Evolutionary conservation across 2,113 vertebrate genomes (phyloP), one percentile per base, ranked within the genome.

Genomic region (Patagioenas fasciata): DNA sequence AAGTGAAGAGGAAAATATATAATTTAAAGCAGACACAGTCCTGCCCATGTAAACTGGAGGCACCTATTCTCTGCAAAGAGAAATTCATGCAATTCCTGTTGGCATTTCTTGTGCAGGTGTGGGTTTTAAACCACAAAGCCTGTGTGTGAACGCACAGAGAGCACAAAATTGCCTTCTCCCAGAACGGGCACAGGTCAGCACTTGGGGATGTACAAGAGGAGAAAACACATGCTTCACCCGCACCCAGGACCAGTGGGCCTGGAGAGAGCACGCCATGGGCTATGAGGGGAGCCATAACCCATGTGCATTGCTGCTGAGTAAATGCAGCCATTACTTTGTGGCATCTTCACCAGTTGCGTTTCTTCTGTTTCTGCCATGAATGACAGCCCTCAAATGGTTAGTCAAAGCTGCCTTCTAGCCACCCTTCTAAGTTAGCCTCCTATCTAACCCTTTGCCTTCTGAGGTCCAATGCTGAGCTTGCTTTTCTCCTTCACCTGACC

Each of bases 401-500:
- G 47, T 36, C n/a, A 81, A 75, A 81, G 48, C 15, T 88, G 64
- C 34, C 48, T 92, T 86, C 56, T 38, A 74, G 64, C 29, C 16
- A 67, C 18, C 40, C 11, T 13, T 72, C 42, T 56, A 48, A 54
- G 15, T 14, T 15, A 65, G 61, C 11, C 54, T 78, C 40, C 36
- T 75, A n/a, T 24, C 25, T 65, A 70, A 21, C 34, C 17, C 29
- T 66, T 85, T 81, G 65, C 31, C 54, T 61, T 84, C 29, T 44
- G 15, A 85, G 47, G 8, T 44, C 40, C 31, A 61, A 14, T 38
- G 25, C 23, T 50, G 51, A 86, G 18, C 56, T 69, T 38, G 36
- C 44, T 58, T 32, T 71, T 32, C 34, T 74, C 34, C 23, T 70
- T 87, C 32, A 78, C 93, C 96, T 92, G 97, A 97, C 93, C 96